These are phyloP conservation scores for Panthera uncia DNA, from an alignment of 2,113 vertebrate species.

Conservation along the genomic window DNA sequence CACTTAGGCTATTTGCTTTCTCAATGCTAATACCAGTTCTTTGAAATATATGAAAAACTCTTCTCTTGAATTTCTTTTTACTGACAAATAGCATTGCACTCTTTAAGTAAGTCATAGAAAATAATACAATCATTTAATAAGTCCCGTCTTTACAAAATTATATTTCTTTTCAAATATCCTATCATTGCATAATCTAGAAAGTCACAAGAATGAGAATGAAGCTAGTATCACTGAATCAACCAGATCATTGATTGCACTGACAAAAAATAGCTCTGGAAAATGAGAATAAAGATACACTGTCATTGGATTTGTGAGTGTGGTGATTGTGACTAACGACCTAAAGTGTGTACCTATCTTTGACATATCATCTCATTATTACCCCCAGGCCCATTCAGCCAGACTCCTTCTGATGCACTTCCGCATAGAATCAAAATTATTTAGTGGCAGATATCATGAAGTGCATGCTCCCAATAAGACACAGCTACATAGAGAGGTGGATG, in stretches of 20 bases:
- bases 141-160: background rate
- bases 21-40: background rate
- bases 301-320: background rate
- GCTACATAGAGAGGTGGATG: background rate
- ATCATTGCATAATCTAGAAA: background rate
- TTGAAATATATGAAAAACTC: background rate
- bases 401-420: background rate
- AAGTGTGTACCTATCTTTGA: background rate
- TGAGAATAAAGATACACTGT: slow-evolving; percentile 13
- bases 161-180: slow-evolving; percentile 46
- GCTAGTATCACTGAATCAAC: background rate
- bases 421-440: background rate
- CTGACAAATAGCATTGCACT: background rate
- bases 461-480: background rate
- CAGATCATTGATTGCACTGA: background rate
- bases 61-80: slow-evolving; percentile 39
- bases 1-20: slow-evolving; percentile 29
- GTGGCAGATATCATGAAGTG: background rate
- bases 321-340: background rate
- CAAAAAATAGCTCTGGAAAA: background rate
- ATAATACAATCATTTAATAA: background rate
- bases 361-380: background rate
- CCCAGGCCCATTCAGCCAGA: background rate
- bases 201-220: background rate
- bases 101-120: slow-evolving; percentile 26